Conservation (phyloP, 1,140 invertebrate species). For the Pteromalus puparum region DNA sequence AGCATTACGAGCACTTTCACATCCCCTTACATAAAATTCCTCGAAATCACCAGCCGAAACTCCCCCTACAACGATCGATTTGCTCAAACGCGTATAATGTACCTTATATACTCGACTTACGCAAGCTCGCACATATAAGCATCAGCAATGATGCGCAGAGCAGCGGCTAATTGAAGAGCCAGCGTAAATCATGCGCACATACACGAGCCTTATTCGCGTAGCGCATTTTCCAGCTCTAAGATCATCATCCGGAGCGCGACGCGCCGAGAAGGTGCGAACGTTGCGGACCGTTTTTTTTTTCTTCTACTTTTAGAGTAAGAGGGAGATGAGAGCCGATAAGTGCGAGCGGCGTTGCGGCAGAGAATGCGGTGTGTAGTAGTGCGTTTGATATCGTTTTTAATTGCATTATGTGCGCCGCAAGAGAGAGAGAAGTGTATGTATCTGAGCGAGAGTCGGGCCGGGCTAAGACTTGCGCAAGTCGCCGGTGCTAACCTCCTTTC, state of each 20-base stretch:
- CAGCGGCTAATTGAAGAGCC: slow-evolving; percentile 24
- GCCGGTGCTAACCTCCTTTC: slow-evolving; percentile 30
- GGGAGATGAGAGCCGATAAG: neutral
- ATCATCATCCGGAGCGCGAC: slow-evolving; percentile 14
- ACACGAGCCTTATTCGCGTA: neutral
- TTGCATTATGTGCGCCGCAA: slow-evolving; percentile 17
- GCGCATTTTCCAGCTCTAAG: neutral
- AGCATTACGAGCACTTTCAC: slow-evolving; percentile 8
- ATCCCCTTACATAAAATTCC: slow-evolving; percentile 35
- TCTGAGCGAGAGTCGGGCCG: no score
- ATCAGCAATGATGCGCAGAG: neutral
- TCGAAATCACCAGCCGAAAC: neutral
- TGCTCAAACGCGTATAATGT: no score
- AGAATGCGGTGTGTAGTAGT: slow-evolving; percentile 14
- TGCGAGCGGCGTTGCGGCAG: neutral
- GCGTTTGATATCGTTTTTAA: slow-evolving; percentile 48
- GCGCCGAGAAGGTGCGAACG: neutral
- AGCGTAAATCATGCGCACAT: slow-evolving; percentile 21
- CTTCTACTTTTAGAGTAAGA: neutral
- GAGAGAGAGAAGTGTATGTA: no score
- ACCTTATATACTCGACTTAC: no score
- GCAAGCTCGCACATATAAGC: neutral
- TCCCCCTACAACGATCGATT: no score
- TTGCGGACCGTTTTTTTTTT: slow-evolving; percentile 1
- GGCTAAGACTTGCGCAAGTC: neutral